Conservation (phyloP, 1,140 invertebrate genomes). For the Amphibalanus amphitrite region DNA sequence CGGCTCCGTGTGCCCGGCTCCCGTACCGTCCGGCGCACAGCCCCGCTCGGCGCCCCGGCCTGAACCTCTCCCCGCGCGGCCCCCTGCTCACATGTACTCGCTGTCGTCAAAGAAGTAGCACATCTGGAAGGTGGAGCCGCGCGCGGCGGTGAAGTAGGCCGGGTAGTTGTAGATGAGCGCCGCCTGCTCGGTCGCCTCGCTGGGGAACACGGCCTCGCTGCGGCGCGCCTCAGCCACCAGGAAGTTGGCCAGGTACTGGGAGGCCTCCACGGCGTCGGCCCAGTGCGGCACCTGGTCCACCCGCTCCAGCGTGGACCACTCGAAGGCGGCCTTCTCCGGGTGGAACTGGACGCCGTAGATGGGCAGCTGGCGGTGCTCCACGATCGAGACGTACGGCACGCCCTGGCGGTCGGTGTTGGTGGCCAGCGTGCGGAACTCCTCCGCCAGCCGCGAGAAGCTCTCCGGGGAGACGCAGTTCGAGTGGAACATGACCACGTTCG, state of each 20-base stretch:
- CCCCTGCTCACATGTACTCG: too few species aligned
- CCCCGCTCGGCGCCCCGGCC: too few species aligned
- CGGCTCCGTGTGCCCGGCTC: too few species aligned
- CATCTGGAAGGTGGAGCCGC: constrained; percentile 20
- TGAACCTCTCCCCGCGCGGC: too few species aligned
- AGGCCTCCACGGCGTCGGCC: constrained; percentile 34
- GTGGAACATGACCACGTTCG: neutral
- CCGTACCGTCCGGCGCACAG: too few species aligned
- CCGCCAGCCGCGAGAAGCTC: neutral
- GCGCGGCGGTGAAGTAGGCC: constrained; percentile 18
- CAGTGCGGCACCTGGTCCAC: constrained; percentile 43
- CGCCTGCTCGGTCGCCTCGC: constrained; percentile 18
- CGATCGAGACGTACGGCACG: constrained; percentile 45
- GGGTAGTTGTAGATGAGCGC: constrained; percentile 26
- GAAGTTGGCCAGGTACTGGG: constrained; percentile 58
- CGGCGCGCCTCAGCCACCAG: constrained; percentile 47
- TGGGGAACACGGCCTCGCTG: constrained; percentile 22
- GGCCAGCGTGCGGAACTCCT: constrained; percentile 36
- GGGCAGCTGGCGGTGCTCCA: constrained; percentile 27
- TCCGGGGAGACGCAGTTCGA: neutral
- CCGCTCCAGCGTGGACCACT: constrained; percentile 41
- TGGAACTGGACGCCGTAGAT: constrained; percentile 69
- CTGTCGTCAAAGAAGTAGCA: constrained; percentile 20
- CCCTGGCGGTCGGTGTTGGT: constrained; percentile 45
- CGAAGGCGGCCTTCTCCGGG: constrained; percentile 71